Evolutionary conservation across 2,113 vertebrate species (phyloP).

Genomic region (Oncorhynchus kisutch): DNA sequence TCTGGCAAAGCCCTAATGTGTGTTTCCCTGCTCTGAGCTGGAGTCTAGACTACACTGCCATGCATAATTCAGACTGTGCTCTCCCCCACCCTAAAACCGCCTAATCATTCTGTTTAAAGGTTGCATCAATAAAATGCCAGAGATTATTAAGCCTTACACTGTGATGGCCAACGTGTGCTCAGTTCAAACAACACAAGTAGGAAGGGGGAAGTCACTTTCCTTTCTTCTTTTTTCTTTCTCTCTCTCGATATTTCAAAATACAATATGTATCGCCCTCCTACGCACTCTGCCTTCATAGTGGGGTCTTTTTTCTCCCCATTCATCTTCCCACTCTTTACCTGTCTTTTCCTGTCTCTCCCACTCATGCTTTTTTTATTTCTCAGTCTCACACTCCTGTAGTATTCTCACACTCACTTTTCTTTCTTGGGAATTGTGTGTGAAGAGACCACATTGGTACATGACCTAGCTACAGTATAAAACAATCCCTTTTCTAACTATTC

Average conservation of each 20-base stretch:
- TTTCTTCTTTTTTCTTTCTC: neutral
- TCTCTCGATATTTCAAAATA: neutral
- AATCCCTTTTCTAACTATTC: neutral
- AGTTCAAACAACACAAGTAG: neutral
- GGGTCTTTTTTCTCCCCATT: neutral
- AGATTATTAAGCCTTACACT: conserved; percentile 33
- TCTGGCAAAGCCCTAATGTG: neutral
- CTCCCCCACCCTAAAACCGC: conserved; percentile 2
- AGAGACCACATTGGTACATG: neutral
- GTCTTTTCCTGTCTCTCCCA: neutral
- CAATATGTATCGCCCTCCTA: neutral
- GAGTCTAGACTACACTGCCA: conserved; percentile 4
- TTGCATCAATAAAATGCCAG: conserved; percentile 19
- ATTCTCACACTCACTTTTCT: neutral
- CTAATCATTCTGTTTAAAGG: conserved; percentile 36
- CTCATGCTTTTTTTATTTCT: conserved; percentile 4
- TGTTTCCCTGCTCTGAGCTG: conserved; percentile 12
- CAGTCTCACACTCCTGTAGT: neutral
- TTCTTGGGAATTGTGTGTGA: neutral
- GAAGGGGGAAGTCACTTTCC: neutral
- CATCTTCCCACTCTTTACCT: neutral
- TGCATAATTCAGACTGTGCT: conserved; percentile 32
- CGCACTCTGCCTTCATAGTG: neutral
- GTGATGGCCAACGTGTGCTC: conserved; percentile 1
- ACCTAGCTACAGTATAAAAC: neutral